Percentiles rank a stretch among this genome's conserved stretches.
Evolutionary conservation across 1,140 invertebrate genomes (phyloP).

Genomic region (Tetragonula clypearis): DNA sequence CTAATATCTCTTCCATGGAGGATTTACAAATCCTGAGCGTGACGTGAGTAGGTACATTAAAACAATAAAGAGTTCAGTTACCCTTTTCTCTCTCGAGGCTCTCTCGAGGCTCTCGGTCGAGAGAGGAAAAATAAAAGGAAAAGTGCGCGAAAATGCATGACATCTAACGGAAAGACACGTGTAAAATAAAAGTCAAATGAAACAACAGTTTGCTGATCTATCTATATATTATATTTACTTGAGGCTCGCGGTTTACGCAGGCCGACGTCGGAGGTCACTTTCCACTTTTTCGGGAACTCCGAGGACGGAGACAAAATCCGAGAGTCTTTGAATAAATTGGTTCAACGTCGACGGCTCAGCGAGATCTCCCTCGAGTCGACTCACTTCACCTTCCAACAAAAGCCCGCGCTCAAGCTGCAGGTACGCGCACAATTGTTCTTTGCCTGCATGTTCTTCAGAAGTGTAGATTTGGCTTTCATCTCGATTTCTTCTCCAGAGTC

Average conservation of each 20-base stretch:
- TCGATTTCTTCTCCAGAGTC: conserved; percentile 67
- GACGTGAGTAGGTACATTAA: conserved; percentile 82
- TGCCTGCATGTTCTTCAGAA: too few species aligned
- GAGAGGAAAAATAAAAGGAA: not conserved
- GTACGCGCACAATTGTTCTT: conserved; percentile 65
- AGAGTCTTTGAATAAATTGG: conserved; percentile 84
- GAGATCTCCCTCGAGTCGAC: conserved; percentile 85
- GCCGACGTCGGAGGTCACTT: conserved; percentile 84
- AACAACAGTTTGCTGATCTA: not conserved
- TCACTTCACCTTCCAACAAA: conserved; percentile 84
- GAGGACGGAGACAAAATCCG: conserved; percentile 84
- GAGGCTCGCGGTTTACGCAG: conserved; percentile 68
- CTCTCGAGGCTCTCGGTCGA: not conserved
- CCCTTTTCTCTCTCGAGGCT: not conserved
- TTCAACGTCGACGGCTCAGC: conserved; percentile 84
- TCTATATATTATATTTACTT: too few species aligned
- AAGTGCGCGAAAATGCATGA: too few species aligned
- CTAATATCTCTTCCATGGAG: conserved; percentile 86
- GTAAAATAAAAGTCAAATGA: not conserved
- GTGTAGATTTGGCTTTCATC: not conserved
- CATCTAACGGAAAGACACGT: not conserved
- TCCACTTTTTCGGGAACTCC: conserved; percentile 84
- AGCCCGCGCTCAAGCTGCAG: conserved; percentile 83
- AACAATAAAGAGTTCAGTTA: conserved; percentile 52
- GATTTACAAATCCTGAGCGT: conserved; percentile 87